Percentiles rank a stretch among this genome's conserved stretches.
phyloP scores from a whole-genome alignment of 2,797 vertebrate genomes.

The Delichon dasypus region DNA sequence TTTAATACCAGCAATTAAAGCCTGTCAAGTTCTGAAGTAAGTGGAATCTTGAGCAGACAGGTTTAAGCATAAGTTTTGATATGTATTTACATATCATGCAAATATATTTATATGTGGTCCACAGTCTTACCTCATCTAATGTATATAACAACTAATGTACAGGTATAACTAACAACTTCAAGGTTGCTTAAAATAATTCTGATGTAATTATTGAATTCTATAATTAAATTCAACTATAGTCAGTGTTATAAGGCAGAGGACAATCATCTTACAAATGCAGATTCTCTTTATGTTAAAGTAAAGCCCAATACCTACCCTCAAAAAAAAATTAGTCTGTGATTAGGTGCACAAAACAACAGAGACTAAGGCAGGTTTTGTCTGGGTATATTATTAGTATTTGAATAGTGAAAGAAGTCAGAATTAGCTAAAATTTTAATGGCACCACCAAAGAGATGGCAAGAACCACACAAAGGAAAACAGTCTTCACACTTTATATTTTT shows the following conservation, averaged over 20 bases:
- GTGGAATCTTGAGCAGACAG: not conserved
- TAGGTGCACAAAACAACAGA: not conserved
- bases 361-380: not conserved
- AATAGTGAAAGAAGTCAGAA: not conserved
- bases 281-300: not conserved
- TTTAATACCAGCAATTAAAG: not conserved
- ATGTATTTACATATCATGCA: not conserved
- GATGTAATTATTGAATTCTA: not conserved
- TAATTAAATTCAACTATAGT: not conserved
- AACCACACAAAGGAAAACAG: not conserved
- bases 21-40: not conserved
- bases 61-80: not conserved
- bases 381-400: not conserved
- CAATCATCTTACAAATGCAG: not conserved
- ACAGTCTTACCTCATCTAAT: not conserved
- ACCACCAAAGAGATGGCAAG: not conserved
- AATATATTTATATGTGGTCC: not conserved
- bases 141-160: not conserved
- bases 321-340: not conserved
- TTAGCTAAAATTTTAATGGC: not conserved
- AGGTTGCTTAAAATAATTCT: not conserved
- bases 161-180: not conserved
- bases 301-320: not conserved
- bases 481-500: not conserved
- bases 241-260: not conserved